Percentiles rank a stretch among this genome's conserved stretches.
Evolutionary conservation across 2,888 invertebrate genomes (phyloP).

Genomic region (Chrysolina oricalcia): DNA sequence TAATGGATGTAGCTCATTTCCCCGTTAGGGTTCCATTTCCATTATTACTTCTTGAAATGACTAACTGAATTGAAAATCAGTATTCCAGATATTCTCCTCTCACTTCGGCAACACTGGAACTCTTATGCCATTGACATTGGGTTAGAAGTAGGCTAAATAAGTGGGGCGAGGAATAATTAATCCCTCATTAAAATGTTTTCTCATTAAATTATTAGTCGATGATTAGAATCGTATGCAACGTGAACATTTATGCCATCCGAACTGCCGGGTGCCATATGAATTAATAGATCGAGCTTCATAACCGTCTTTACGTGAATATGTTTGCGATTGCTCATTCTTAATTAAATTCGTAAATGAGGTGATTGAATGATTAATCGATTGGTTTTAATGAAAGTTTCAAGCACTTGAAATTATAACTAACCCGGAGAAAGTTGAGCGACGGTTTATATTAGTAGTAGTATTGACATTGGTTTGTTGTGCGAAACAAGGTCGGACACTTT

Average conservation of each 20-base stretch:
- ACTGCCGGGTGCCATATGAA: slow-evolving; percentile 23
- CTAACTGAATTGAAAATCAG: no score
- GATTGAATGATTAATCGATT: slow-evolving; percentile 14
- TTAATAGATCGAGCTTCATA: slow-evolving; percentile 26
- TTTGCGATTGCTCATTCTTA: slow-evolving; percentile 5
- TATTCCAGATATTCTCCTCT: no score
- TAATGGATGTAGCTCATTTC: no score
- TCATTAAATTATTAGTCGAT: slow-evolving; percentile 35
- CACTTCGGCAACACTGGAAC: slow-evolving; percentile 14
- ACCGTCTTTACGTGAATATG: slow-evolving; percentile 26
- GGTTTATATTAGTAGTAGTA: not conserved
- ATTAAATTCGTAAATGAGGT: not conserved
- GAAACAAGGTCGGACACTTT: not conserved
- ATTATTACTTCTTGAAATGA: no score
- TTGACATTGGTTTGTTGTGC: not conserved
- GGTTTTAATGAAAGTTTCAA: not conserved
- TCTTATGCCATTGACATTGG: slow-evolving; percentile 66
- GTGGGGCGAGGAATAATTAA: slow-evolving; percentile 63
- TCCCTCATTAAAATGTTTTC: slow-evolving; percentile 51
- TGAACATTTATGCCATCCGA: slow-evolving; percentile 43
- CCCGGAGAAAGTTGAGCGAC: not conserved
- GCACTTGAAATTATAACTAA: not conserved
- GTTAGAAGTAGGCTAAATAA: slow-evolving; percentile 62
- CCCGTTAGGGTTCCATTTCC: no score
- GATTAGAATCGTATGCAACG: slow-evolving; percentile 42